These are phyloP conservation scores for Nemoura dubitans DNA, from an alignment of 2,888 invertebrate genomes.

Conservation along the genomic window DNA sequence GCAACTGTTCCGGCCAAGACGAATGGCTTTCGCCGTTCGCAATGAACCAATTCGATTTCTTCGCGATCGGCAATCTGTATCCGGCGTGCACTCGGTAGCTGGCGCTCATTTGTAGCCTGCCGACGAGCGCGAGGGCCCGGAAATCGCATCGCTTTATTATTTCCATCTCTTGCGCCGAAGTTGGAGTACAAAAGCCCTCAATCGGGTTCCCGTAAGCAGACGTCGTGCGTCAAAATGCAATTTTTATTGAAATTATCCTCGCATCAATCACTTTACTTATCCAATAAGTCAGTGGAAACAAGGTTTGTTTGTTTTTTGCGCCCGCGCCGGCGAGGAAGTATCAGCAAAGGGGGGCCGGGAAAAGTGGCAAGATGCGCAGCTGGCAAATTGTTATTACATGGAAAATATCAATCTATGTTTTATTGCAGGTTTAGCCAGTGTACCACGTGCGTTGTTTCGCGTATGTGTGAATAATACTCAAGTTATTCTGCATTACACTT, in stretches of 20 bases:
- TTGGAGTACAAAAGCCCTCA: neutral
- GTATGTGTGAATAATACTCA: too few species aligned
- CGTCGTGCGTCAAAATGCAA: neutral
- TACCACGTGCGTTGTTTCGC: neutral
- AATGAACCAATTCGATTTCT: slow-evolving; percentile 7
- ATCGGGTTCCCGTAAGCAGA: neutral
- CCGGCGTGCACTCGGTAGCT: too few species aligned
- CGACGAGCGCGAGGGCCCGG: neutral
- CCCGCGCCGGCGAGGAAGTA: neutral
- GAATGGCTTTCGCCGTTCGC: neutral
- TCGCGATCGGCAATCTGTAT: neutral
- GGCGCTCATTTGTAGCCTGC: neutral
- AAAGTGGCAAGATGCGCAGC: neutral
- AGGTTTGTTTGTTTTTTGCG: neutral
- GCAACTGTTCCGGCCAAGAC: neutral
- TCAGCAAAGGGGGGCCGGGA: neutral
- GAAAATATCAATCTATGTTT: neutral
- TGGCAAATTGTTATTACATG: neutral
- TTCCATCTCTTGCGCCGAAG: neutral
- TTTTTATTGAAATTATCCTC: slow-evolving; percentile 34
- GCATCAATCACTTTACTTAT: slow-evolving; percentile 17
- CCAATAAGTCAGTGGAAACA: slow-evolving; percentile 14
- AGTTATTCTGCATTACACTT: too few species aligned
- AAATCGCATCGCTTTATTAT: slow-evolving; percentile 33
- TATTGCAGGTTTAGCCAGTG: neutral